Evolutionary conservation across 1,140 invertebrate species (phyloP).

Genomic region (Drosophila trapezifrons): DNA sequence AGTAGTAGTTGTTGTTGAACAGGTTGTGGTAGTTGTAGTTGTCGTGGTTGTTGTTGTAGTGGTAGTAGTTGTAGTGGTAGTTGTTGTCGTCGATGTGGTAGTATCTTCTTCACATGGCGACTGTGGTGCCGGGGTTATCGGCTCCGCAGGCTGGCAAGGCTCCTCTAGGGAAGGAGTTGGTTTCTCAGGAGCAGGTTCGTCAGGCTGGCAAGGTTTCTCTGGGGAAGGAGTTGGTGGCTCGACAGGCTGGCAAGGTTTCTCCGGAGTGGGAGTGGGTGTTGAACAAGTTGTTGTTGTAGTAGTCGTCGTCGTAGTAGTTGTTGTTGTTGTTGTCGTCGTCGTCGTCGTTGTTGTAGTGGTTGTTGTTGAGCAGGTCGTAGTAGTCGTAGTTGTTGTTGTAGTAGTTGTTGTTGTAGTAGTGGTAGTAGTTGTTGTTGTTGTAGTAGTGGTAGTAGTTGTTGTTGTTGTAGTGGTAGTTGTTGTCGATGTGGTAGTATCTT

Average conservation of each 20-base stretch:
- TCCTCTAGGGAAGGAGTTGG: not conserved
- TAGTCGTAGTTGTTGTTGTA: too few relatives aligned
- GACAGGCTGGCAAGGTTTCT: not conserved
- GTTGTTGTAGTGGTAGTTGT: not conserved
- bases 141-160: not conserved
- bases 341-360: not conserved
- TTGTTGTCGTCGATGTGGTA: not conserved
- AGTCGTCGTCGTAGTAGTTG: conserved; percentile 5
- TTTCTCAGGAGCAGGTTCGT: not conserved
- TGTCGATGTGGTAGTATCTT: not conserved
- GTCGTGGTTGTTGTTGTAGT: not conserved
- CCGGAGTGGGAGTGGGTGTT: not conserved
- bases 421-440: not conserved
- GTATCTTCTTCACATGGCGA: not conserved
- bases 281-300: not conserved
- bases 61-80: not conserved
- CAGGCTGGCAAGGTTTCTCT: conserved; percentile 1
- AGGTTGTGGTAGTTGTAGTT: conserved; percentile 4
- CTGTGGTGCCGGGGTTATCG: too few relatives aligned
- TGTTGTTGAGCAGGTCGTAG: not conserved
- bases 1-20: not conserved
- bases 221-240: not conserved
- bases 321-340: not conserved
- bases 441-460: conserved; percentile 5
- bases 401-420: not conserved